Evolutionary conservation across 2,888 invertebrate genomes (phyloP).

Genomic region (Alitta virens): DNA sequence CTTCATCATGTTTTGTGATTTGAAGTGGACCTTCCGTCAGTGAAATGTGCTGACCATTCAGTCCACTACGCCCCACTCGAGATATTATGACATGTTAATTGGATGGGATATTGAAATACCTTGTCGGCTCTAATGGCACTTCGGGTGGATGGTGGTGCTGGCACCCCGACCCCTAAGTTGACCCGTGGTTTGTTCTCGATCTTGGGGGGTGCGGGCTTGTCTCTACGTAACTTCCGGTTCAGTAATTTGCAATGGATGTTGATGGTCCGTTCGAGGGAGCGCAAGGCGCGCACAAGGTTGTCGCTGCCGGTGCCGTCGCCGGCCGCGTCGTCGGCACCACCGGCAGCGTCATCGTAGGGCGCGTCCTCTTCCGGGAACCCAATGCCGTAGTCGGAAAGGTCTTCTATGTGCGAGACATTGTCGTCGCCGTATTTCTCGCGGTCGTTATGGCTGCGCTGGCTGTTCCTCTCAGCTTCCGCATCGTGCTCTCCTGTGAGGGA

Average conservation of each 20-base stretch:
- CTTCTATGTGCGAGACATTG: background rate
- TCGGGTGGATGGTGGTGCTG: no score
- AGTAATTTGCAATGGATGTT: conserved; percentile 24
- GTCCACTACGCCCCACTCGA: no score
- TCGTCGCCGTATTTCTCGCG: conserved; percentile 12
- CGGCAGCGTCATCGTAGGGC: background rate
- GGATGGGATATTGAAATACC: no score
- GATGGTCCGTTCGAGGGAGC: conserved; percentile 25
- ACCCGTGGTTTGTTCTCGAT: no score
- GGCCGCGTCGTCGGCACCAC: background rate
- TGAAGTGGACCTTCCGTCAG: no score
- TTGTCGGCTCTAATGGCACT: no score
- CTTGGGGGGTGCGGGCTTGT: background rate
- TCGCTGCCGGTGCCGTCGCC: background rate
- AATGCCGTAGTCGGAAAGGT: conserved; percentile 2
- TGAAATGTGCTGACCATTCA: no score
- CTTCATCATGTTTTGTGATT: no score
- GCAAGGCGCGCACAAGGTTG: conserved; percentile 16
- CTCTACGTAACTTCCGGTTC: conserved; percentile 13
- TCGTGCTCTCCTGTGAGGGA: conserved; percentile 23
- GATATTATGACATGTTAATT: no score
- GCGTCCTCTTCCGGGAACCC: conserved; percentile 6
- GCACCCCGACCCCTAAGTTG: no score
- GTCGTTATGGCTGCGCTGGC: conserved; percentile 9
- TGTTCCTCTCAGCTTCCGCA: conserved; percentile 17